Base-by-base conservation (phyloP, 2,113 vertebrate species). In the Neoarius graeffei region DNA sequence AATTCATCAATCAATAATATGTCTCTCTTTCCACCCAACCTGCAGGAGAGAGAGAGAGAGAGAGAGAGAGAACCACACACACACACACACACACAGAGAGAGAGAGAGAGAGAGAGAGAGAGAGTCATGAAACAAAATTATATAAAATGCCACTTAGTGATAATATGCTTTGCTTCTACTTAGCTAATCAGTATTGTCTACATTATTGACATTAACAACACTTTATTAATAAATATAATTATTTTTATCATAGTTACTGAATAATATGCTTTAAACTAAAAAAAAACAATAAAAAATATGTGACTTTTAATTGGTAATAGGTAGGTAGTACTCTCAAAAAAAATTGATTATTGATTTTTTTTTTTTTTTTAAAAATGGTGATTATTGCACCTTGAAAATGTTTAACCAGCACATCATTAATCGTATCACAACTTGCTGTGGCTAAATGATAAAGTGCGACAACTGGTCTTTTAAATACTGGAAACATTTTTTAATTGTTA, bases 1-100 rank as follows among this genome's bases (percentile, higher is more conserved):
- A 93, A 84, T 88, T 92, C 87, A 30, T 92, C 35, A 90, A 95
- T 97, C 95, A 97, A 95, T 97, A 97, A 91, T 96, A 97, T n/a
- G 95, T 96, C 93, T 97, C 96, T 92, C 74, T 96, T 88, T 97
- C 96, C 94, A 97, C 96, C 96, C 96, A 96, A 92, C 96, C 96
- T 97, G 94, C 27, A 89, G 60, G 69, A 79, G 25, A 88, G 50
- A 88, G 57, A 84, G 35, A 82, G 20, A 57, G 15, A 82, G 86
- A 83, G 62, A 66, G 23, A 86, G 13, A 90, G 13, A 85, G 52
- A 85, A 5, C 1, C 5, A 60, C 13, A 62, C 19, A 23, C 42
- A 42, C 42, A 42, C 42, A 42, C 42, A 42, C 42, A 42, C 35
- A 42, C 35, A 42, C 35, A 42, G 67, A 30, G 7, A 66, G 10